A percentile compares a stretch with the other conserved stretches of the same genome.
Evolutionary conservation across 2,113 vertebrate species (phyloP).

Genomic region (Charina bottae): DNA sequence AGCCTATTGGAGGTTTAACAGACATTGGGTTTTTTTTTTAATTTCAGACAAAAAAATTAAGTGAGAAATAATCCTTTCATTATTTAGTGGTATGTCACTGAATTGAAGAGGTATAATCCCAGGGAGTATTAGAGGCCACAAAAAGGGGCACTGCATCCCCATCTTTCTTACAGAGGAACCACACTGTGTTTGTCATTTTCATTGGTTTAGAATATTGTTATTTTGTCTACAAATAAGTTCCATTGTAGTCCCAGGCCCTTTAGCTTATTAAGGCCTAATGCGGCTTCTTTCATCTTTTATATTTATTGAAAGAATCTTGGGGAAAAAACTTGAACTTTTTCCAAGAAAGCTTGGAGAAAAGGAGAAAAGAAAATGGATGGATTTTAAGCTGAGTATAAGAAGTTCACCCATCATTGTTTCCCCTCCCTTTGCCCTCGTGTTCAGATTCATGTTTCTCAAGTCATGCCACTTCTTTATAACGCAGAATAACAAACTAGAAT

Average conservation of each 20-base stretch:
- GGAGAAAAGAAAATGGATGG: constrained; percentile 13
- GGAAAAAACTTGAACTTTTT: not conserved
- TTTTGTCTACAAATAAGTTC: not conserved
- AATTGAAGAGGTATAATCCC: not conserved
- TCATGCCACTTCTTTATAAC: constrained; percentile 73
- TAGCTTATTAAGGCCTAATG: not conserved
- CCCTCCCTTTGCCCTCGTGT: constrained; percentile 58
- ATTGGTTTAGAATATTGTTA: not conserved
- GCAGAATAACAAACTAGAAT: constrained; percentile 74
- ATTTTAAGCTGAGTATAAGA: not conserved
- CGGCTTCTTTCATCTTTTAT: not conserved
- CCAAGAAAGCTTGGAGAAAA: not conserved
- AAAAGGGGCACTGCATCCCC: not conserved
- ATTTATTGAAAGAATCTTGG: not conserved
- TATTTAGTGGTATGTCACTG: not conserved
- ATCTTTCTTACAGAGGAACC: not conserved
- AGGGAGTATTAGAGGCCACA: not conserved
- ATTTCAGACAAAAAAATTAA: not conserved
- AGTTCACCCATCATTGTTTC: constrained; percentile 15
- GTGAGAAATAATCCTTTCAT: not conserved
- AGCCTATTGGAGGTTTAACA: not conserved
- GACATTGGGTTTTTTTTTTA: not conserved
- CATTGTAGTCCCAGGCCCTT: no score
- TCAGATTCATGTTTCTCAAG: constrained; percentile 37
- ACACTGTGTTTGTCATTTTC: not conserved